Base-by-base conservation (phyloP, 2,797 vertebrate species). In the Lutjanus argentimaculatus region DNA sequence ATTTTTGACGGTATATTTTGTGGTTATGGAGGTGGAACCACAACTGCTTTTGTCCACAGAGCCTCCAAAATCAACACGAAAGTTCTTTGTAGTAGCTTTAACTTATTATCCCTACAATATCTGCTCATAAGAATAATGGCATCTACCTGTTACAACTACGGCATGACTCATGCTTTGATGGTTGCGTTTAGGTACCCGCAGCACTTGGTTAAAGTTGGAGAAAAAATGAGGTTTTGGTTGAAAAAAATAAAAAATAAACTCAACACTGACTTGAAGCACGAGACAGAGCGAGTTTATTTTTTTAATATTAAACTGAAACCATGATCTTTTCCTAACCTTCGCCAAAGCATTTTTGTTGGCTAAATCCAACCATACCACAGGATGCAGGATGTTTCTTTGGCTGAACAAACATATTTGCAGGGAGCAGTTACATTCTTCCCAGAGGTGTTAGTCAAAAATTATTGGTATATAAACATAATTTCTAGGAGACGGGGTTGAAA, bases 401-500 rank as follows among this genome's bases (percentile, higher is more conserved):
- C 25, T 55, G 25, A 48, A 67, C 48, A 72, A 70, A 68, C 48
- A 43, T 22, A 21, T 62, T 66, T 70, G 68, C 45, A 59, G 59
- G 19, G 56, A 19, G 25, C 42, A 67, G 14, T 58, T 46, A 17
- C 2, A 6, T 73, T 66, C 25, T 84, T 58, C 67, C 51, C 53
- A 71, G 68, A 74, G 25, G 48, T 55, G 10, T 51, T 6, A 56
- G 25, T 4, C 19, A 71, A 52, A 67, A 45, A 79, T 80, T 19
- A 61, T 72, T 58, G 14, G 43, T 25, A 53, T 58, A 22, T 61
- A 49, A 67, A 81, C 65, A 11, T 76, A 25, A 67, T 72, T 83
- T 77, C 48, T 67, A 51, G 57, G 53, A 79, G 78, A 80, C 43
- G 19, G 13, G 5, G 7, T 58, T 66, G 70, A 71, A 82, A 56